Conservation (phyloP, 2,113 vertebrate species). For the Salvator merianae region DNA sequence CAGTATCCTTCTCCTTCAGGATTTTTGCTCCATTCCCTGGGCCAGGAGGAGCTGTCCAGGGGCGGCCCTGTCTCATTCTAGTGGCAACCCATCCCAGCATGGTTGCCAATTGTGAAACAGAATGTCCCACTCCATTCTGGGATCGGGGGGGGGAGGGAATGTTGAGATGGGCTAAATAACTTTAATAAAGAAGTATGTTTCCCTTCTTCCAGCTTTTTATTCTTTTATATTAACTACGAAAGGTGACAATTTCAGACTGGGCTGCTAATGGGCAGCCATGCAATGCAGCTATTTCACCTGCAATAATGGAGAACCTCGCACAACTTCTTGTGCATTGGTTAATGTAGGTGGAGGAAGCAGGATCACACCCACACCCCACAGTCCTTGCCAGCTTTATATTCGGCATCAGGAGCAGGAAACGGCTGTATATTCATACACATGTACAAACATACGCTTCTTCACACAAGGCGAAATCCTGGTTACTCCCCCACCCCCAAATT, state of each 20-base stretch:
- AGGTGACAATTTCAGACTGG: neutral
- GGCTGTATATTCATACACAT: too few relatives aligned
- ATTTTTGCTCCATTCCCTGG: neutral
- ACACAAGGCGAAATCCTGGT: neutral
- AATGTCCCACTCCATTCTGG: too few relatives aligned
- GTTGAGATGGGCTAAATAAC: neutral
- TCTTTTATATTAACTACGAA: neutral
- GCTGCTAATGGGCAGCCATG: neutral
- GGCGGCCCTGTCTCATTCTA: too few relatives aligned
- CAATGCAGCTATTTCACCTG: neutral
- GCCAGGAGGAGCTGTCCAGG: too few relatives aligned
- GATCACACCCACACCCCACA: neutral
- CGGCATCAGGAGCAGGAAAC: neutral
- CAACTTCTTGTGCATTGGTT: neutral
- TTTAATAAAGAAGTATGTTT: neutral
- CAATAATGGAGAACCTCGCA: neutral
- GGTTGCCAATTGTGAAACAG: too few relatives aligned
- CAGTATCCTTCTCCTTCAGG: neutral
- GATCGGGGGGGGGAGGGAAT: too few relatives aligned
- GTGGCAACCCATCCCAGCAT: too few relatives aligned
- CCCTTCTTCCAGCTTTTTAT: neutral
- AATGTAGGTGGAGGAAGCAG: neutral
- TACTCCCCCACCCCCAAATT: neutral
- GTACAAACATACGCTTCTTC: neutral
- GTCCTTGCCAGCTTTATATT: neutral